Base-by-base conservation (phyloP, 2,888 invertebrate species). In the Eubasilissa splendida region DNA sequence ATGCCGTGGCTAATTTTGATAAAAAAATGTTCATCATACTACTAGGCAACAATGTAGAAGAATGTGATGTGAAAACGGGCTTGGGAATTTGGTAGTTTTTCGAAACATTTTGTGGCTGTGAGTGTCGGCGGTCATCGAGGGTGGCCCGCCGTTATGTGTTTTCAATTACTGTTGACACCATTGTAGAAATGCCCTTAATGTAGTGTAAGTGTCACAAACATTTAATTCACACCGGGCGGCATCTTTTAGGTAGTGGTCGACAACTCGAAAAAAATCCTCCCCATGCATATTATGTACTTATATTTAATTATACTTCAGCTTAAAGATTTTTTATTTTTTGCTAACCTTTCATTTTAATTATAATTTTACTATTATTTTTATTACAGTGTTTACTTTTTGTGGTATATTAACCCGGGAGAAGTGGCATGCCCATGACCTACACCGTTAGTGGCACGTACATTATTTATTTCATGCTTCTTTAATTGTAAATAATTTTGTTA, bases 161-260 rank as follows among this genome's bases (percentile, higher is more conserved):
- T 70, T 77, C 82, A 81, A 83, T 83, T 79, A 77, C 75, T 79
- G 78, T 79, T 80, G 82, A 83, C 79, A 80, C 80, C 78, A 65
- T 83, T 83, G 79, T 83, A 71, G 66, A 73, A 59, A 71, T 76
- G 50, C 63, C 63, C 74, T 75, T 81, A 76, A 79, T 76, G 71
- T 66, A 76, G 59, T 77, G 63, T 66, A 73, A 74, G 78, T 80
- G 82, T 80, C 80, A 82, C 82, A 80, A 83, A 83, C 77, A 83
- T 79, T 79, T 79, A 76, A 82, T 82, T 65, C 63, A 76, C 78
- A 71, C 68, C 33, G 31, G 75, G 71, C 78, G 81, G 81, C 58
- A 76, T 60, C 50, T 65, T 79, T n/a, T 66, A 66, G 42, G 1
- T 50, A 68, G 68, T 4, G 2, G 9, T 68, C 50, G 68, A 50